Percentiles rank a stretch among this genome's conserved stretches.
These are phyloP conservation scores for Crenuchus spilurus DNA, from an alignment of 2,797 vertebrate genomes.

Conservation along the genomic window DNA sequence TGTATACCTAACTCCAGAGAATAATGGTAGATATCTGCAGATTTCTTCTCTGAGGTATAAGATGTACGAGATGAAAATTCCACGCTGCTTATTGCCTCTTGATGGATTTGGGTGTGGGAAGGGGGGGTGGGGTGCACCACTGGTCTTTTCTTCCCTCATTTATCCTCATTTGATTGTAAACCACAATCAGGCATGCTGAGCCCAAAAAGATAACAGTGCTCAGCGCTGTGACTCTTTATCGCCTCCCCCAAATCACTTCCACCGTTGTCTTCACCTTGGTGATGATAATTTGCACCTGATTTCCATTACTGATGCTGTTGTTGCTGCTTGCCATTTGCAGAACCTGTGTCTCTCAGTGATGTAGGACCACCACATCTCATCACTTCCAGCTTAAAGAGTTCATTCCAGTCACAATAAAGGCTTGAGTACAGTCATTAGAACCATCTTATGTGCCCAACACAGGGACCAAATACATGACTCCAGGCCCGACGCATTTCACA, in stretches of 20 bases:
- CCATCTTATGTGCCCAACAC: slow-evolving; percentile 38
- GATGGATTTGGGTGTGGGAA: not conserved
- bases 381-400: slow-evolving; percentile 6
- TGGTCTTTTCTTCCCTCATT: not conserved
- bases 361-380: not conserved
- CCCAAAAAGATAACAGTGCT: slow-evolving; percentile 1
- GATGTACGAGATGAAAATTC: not conserved
- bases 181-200: slow-evolving; percentile 1
- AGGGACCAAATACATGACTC: slow-evolving; percentile 33
- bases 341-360: slow-evolving; percentile 23
- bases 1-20: not conserved
- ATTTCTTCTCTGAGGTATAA: not conserved
- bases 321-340: slow-evolving; percentile 49
- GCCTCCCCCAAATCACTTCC: slow-evolving; percentile 6
- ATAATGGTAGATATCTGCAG: not conserved
- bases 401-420: slow-evolving; percentile 35
- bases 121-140: not conserved
- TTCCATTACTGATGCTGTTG: slow-evolving; percentile 57
- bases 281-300: slow-evolving; percentile 57
- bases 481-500: slow-evolving; percentile 37
- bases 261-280: slow-evolving; percentile 19
- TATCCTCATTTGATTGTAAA: not conserved
- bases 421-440: slow-evolving; percentile 45
- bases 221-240: slow-evolving; percentile 11
- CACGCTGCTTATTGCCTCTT: not conserved